Conservation (phyloP, 2,888 invertebrate species). For the Sphecodes monilicornis region DNA sequence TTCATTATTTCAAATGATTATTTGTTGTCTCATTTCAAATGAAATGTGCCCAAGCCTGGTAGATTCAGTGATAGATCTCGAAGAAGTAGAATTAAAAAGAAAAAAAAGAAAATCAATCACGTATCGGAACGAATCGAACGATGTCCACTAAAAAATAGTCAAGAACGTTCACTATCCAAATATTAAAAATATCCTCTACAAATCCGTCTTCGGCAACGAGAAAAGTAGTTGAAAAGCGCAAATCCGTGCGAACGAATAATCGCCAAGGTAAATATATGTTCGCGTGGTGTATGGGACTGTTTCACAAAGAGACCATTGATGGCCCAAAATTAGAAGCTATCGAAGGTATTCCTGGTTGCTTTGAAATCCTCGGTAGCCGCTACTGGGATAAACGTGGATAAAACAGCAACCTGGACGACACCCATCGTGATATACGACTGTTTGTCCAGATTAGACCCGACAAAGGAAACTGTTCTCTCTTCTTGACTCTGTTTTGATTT, state of each 20-base stretch:
- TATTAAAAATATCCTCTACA: no score
- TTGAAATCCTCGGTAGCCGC: constrained; percentile 54
- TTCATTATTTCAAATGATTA: no score
- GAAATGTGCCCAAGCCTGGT: no score
- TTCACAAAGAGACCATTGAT: not conserved
- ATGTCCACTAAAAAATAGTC: no score
- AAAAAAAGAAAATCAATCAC: no score
- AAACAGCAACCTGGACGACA: constrained; percentile 59
- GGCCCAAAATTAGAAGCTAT: constrained; percentile 3
- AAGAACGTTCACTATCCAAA: no score
- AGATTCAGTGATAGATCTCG: no score
- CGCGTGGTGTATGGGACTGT: not conserved
- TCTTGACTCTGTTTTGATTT: constrained; percentile 76
- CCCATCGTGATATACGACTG: constrained; percentile 74
- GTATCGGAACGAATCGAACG: no score
- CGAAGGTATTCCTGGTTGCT: constrained; percentile 8
- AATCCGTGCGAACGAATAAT: not conserved
- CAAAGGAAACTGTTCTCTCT: constrained; percentile 77
- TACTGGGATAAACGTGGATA: constrained; percentile 59
- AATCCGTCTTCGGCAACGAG: not conserved
- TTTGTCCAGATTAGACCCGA: constrained; percentile 80
- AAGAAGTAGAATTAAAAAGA: no score
- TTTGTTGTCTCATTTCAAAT: no score
- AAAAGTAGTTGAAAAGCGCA: not conserved
- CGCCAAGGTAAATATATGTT: not conserved